Evolutionary conservation across 2,888 invertebrate species (phyloP).

Genomic region (Mesodorylaimus sp.): DNA sequence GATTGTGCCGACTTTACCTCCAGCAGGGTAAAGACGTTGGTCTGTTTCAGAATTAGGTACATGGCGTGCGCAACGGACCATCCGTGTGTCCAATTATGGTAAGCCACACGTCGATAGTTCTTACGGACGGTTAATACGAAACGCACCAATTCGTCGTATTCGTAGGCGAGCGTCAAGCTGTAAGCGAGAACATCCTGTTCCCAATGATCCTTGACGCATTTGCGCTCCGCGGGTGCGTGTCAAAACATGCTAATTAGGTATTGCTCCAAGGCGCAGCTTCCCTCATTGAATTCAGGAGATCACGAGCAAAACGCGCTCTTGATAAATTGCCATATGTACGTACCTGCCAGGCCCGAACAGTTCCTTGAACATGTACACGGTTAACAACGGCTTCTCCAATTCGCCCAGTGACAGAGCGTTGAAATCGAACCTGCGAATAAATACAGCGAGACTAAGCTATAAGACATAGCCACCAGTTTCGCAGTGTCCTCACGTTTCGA

Average conservation of each 20-base stretch:
- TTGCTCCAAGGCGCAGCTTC: too few species aligned
- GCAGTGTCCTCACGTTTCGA: slow-evolving; percentile 17
- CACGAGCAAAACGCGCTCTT: neutral
- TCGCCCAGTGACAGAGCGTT: slow-evolving; percentile 52
- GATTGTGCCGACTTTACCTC: too few species aligned
- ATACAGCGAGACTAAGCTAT: slow-evolving; percentile 3
- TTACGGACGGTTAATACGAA: slow-evolving; percentile 63
- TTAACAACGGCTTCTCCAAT: slow-evolving; percentile 50
- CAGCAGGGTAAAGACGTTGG: slow-evolving; percentile 19
- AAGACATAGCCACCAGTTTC: neutral
- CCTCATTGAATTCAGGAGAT: neutral
- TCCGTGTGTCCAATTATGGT: slow-evolving; percentile 72
- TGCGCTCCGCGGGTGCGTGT: too few species aligned
- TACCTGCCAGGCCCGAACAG: slow-evolving; percentile 44
- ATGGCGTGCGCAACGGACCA: slow-evolving; percentile 68
- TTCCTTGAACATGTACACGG: slow-evolving; percentile 55
- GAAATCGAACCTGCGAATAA: slow-evolving; percentile 43
- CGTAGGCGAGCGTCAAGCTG: too few species aligned
- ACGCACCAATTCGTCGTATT: slow-evolving; percentile 46
- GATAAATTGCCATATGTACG: too few species aligned
- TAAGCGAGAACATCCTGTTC: too few species aligned
- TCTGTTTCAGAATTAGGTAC: slow-evolving; percentile 43
- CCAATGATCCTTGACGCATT: too few species aligned
- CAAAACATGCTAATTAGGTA: too few species aligned
- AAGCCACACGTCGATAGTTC: slow-evolving; percentile 62